A percentile compares a stretch with the other conserved stretches of the same genome.
Evolutionary conservation across 2,797 vertebrate genomes (phyloP).

Genomic region (Sebastes alutus): DNA sequence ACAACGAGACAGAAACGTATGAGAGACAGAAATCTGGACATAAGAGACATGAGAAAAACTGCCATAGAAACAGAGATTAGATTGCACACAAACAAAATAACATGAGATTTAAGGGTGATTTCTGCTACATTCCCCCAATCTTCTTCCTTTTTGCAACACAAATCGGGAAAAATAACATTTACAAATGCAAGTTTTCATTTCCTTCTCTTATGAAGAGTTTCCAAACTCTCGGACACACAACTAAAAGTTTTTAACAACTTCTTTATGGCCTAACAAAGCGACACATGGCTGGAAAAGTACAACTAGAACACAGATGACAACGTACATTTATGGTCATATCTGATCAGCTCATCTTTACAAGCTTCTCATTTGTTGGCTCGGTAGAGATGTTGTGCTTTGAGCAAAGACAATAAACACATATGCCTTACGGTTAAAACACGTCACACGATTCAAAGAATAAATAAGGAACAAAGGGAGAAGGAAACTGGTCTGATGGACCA

Average conservation of each 20-base stretch:
- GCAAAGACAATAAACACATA: constrained; percentile 35
- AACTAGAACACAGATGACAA: constrained; percentile 25
- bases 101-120: constrained; percentile 1
- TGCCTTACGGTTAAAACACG: constrained; percentile 17
- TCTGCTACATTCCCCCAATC: constrained; percentile 54
- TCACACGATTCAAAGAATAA: constrained; percentile 26
- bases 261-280: constrained; percentile 16
- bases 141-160: constrained; percentile 8
- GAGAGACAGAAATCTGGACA: constrained; percentile 6
- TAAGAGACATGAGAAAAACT: neutral
- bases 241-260: constrained; percentile 10
- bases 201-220: constrained; percentile 21
- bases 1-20: constrained; percentile 18
- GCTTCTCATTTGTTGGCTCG: constrained; percentile 6
- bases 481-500: constrained; percentile 10
- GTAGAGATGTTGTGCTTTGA: constrained; percentile 59
- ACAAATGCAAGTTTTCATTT: constrained; percentile 1
- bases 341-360: constrained; percentile 14
- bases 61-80: neutral
- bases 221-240: constrained; percentile 15
- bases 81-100: constrained; percentile 2
- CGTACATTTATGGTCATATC: constrained; percentile 15
- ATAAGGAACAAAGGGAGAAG: constrained; percentile 9
- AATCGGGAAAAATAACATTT: constrained; percentile 21
- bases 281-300: constrained; percentile 27